Base-by-base conservation (phyloP, 2,888 invertebrate genomes). In the Pteria penguin region DNA sequence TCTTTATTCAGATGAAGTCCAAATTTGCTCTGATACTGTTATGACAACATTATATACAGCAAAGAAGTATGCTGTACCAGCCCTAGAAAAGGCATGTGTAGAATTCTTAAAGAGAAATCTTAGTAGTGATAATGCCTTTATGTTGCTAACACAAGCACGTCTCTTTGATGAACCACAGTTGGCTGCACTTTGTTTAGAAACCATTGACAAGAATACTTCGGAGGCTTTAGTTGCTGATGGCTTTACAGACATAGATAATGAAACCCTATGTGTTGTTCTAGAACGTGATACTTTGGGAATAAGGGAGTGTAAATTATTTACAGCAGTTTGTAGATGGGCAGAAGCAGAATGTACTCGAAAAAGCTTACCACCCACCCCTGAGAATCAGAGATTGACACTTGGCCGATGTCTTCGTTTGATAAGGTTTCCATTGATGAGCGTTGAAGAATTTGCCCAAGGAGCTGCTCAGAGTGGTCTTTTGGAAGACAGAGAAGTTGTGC, bases 1-100 rank as follows among this genome's bases (percentile, higher is more conserved):
- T 85, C 86, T 94, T 14, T 96, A 96, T 89, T 95, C 96, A 0
- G 96, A 97, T 92, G 96, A 96, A 90, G 96, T 96, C 14, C 94
- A 95, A 76, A 96, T 97, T 85, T 96, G 95, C 8, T 96, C 96
- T 0, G 96, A 96, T 89, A 96, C 95, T 88, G 96, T 97, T 1
- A 96, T 96, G 96, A 95, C 96, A 1, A 96, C 96, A 0, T 91
- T 97, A 66, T 97, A 97, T 86, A 95, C 96, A 0, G 96, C 96
- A 4, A 96, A 96, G 88, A 96, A 97, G 86, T 97, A 97, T 93
- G 96, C 96, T 1, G 96, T 97, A 0, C 96, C 96, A 0, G 95
- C 96, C 2, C 92, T 97, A 78, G 96, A 96, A 87, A 95, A 95
- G 85, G 95, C 95, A 76, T 97, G 96, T 92, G 96, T 96, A 0